Evolutionary conservation across 2,797 vertebrate genomes (phyloP).

Genomic region (Phalloptychus januarius): DNA sequence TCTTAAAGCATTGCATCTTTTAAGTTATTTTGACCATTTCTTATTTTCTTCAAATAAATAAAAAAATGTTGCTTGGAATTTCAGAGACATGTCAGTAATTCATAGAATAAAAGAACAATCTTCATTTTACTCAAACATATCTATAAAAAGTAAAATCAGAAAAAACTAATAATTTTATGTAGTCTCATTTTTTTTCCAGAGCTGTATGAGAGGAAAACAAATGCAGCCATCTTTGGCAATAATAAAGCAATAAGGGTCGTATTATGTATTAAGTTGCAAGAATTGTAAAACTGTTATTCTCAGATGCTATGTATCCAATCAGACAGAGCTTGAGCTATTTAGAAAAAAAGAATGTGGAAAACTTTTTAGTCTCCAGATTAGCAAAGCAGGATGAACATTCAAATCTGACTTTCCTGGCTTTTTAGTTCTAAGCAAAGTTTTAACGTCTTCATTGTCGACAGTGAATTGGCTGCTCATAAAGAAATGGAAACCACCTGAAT

Average conservation of each 20-base stretch:
- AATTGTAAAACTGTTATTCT: background rate
- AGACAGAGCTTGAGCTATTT: background rate
- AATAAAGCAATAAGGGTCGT: background rate
- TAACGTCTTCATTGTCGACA: background rate
- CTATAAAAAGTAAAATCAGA: too few species aligned
- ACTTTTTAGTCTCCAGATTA: background rate
- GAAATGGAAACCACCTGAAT: conserved; percentile 65
- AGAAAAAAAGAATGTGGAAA: background rate
- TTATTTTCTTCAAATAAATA: too few species aligned
- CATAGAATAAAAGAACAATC: too few species aligned
- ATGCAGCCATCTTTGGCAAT: background rate
- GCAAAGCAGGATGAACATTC: background rate
- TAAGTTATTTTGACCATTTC: too few species aligned
- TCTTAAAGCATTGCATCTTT: too few species aligned
- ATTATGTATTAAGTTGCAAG: background rate
- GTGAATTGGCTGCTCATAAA: conserved; percentile 38
- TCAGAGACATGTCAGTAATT: too few species aligned
- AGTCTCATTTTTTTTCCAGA: background rate
- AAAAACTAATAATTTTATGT: too few species aligned
- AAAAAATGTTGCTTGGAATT: too few species aligned
- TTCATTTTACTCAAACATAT: too few species aligned
- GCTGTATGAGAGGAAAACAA: background rate
- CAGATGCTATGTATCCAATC: background rate
- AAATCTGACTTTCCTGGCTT: background rate
- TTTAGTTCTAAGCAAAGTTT: conserved; percentile 27